Evolutionary conservation across 2,113 vertebrate species (phyloP).

Genomic region (Protobothrops mucrosquamatus): DNA sequence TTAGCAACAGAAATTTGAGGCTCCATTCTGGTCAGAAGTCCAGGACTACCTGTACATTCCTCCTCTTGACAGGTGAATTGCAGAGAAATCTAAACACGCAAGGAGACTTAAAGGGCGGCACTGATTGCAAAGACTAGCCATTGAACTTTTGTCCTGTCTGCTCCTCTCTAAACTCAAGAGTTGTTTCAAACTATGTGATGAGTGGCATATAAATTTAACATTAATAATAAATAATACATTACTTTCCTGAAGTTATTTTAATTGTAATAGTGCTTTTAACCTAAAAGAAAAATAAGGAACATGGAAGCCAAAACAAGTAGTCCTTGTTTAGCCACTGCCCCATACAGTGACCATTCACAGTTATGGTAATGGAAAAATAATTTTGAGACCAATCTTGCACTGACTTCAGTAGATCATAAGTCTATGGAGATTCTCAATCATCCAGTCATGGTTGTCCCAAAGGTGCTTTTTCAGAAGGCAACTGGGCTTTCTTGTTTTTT

Average conservation of each 20-base stretch:
- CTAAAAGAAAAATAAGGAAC: neutral
- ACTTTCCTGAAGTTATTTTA: neutral
- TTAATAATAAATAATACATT: no score
- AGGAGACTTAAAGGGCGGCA: neutral
- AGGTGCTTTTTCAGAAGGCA: no score
- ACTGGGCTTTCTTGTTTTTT: no score
- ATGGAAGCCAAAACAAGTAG: neutral
- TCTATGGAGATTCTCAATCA: no score
- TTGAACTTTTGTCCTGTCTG: neutral
- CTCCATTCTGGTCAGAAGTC: no score
- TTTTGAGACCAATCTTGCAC: neutral
- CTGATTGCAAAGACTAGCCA: neutral
- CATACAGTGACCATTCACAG: neutral
- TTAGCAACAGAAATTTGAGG: no score
- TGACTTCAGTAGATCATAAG: neutral
- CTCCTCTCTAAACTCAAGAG: neutral
- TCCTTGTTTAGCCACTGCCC: neutral
- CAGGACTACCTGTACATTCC: neutral
- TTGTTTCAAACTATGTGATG: no score
- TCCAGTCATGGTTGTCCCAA: no score
- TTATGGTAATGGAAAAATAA: neutral
- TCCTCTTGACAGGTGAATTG: neutral
- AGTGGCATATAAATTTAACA: no score
- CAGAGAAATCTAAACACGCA: neutral
- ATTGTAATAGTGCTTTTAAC: neutral